phyloP scores from a whole-genome alignment of 2,797 vertebrate species.

The Mergus octosetaceus region DNA sequence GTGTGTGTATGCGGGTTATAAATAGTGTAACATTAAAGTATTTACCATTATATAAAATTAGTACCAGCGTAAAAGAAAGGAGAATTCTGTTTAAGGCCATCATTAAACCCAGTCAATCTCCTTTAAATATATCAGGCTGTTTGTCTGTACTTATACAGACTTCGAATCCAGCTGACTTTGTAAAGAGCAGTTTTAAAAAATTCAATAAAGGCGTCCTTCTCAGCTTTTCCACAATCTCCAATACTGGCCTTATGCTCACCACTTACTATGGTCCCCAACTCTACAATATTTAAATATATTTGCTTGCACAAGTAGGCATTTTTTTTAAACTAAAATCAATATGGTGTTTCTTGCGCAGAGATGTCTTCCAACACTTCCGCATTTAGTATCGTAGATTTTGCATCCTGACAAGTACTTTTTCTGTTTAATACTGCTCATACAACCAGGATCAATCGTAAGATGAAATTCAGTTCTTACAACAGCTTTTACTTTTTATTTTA shows the following conservation, averaged over 20 bases:
- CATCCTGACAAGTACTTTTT: background rate
- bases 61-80: background rate
- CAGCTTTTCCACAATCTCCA: background rate
- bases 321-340: background rate
- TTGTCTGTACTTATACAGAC: background rate
- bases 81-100: background rate
- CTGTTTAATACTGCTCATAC: background rate
- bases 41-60: background rate
- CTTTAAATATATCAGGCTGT: background rate
- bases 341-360: rapidly evolving
- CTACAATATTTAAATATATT: background rate
- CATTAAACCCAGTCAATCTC: background rate
- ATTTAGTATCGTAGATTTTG: background rate
- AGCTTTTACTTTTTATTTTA: background rate
- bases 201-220: background rate
- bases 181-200: background rate
- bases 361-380: background rate
- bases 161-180: background rate
- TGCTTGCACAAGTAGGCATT: background rate
- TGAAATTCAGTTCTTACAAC: background rate
- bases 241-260: background rate
- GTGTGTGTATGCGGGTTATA: background rate
- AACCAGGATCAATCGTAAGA: background rate
- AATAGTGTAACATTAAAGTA: background rate
- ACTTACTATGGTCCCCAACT: background rate